Conservation (phyloP, 1,140 invertebrate genomes). For the Diploscapter pachys region DNA sequence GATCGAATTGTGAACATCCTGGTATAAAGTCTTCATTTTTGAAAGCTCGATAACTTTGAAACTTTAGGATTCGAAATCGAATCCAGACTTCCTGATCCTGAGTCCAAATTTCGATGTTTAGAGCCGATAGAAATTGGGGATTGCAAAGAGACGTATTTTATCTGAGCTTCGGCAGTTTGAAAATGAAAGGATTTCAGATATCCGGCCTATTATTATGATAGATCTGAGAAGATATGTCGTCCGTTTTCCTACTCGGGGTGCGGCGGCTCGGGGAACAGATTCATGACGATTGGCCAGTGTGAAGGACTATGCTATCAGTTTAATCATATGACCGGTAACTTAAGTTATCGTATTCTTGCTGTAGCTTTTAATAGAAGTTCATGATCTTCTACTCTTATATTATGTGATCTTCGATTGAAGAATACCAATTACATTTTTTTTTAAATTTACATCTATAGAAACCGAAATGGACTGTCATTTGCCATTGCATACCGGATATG, state of each 20-base stretch:
- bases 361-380: too few species aligned
- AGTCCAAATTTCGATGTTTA: conserved; percentile 39
- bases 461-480: conserved; percentile 44
- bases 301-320: conserved; percentile 38
- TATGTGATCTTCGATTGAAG: too few species aligned
- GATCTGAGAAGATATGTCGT: conserved; percentile 31
- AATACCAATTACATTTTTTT: not conserved
- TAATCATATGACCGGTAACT: conserved; percentile 22
- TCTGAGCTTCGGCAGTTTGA: not conserved
- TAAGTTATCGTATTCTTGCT: not conserved
- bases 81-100: conserved; percentile 10
- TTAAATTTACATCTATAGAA: conserved; percentile 23
- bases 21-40: conserved; percentile 15
- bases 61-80: conserved; percentile 11
- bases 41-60: not conserved
- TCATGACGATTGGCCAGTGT: conserved; percentile 49
- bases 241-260: conserved; percentile 54
- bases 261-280: conserved; percentile 50
- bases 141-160: conserved; percentile 38
- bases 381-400: too few species aligned
- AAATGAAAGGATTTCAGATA: conserved; percentile 32
- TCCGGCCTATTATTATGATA: conserved; percentile 49
- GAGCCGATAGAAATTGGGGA: conserved; percentile 38
- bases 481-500: conserved; percentile 46
- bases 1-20: conserved; percentile 44